Percentiles rank a stretch among this genome's conserved stretches.
phyloP scores from a whole-genome alignment of 2,113 vertebrate species.

The Accipiter virgatus region DNA sequence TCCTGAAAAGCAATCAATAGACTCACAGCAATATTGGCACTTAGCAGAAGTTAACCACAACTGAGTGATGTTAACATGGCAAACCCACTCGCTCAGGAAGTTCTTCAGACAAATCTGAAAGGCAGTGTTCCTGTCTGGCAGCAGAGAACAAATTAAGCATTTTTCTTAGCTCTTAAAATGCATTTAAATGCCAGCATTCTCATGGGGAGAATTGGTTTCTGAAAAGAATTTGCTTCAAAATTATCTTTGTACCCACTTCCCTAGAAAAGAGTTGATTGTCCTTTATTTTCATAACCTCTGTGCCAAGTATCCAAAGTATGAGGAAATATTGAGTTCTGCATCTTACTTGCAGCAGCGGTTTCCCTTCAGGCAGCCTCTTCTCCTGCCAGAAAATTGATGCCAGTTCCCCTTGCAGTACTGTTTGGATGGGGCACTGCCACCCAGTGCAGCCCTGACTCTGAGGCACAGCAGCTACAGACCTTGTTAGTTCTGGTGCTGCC shows the following conservation, averaged over 20 bases:
- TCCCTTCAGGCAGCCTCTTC: not conserved
- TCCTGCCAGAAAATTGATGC: not conserved
- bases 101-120: conserved; percentile 46
- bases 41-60: conserved; percentile 5
- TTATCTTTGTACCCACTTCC: not conserved
- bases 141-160: not conserved
- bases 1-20: not conserved
- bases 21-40: not conserved
- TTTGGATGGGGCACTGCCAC: not conserved
- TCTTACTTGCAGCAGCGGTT: not conserved
- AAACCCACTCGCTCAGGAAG: conserved; percentile 29
- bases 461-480: not conserved
- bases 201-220: not conserved
- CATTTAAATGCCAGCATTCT: conserved; percentile 15
- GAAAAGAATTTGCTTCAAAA: conserved; percentile 14
- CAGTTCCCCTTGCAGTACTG: fast-evolving
- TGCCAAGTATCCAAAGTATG: conserved; percentile 29
- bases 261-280: not conserved
- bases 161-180: conserved; percentile 37
- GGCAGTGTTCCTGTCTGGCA: not conserved
- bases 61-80: not conserved
- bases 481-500: not conserved
- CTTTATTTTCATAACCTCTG: conserved; percentile 19
- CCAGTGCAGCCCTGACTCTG: not conserved
- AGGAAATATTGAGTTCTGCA: not conserved